Evolutionary conservation across 2,113 vertebrate species (phyloP).

Genomic region (Notothenia rossii): DNA sequence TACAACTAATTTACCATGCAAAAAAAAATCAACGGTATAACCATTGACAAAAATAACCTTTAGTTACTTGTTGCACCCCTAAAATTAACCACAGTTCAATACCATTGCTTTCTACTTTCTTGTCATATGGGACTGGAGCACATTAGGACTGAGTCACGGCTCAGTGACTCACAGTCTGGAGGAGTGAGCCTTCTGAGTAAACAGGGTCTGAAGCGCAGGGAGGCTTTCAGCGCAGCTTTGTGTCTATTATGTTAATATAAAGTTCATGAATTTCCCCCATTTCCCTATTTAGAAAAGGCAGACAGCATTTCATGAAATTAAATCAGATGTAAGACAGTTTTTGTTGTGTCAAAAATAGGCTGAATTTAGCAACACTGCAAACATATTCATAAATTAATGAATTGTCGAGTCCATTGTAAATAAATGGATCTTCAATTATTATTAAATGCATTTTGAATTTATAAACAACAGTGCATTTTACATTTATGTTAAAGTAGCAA

Average conservation of each 20-base stretch:
- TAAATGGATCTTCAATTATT: neutral
- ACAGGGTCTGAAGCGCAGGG: neutral
- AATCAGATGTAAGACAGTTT: neutral
- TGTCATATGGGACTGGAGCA: neutral
- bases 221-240: neutral
- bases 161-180: constrained; percentile 36
- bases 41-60: no score
- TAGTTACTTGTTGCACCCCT: no score
- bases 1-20: no score
- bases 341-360: neutral
- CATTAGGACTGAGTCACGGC: constrained; percentile 14
- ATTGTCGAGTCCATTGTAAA: neutral
- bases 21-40: no score
- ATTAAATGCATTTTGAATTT: neutral
- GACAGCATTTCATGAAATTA: neutral
- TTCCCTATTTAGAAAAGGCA: neutral
- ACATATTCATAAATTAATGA: neutral
- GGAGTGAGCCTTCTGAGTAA: constrained; percentile 8
- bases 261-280: neutral
- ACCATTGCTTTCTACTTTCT: no score
- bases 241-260: neutral
- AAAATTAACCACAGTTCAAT: no score
- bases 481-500: neutral
- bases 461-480: neutral
- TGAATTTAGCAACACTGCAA: neutral